Base-by-base conservation (phyloP, 2,888 invertebrate species). In the Hemaris fuciformis region DNA sequence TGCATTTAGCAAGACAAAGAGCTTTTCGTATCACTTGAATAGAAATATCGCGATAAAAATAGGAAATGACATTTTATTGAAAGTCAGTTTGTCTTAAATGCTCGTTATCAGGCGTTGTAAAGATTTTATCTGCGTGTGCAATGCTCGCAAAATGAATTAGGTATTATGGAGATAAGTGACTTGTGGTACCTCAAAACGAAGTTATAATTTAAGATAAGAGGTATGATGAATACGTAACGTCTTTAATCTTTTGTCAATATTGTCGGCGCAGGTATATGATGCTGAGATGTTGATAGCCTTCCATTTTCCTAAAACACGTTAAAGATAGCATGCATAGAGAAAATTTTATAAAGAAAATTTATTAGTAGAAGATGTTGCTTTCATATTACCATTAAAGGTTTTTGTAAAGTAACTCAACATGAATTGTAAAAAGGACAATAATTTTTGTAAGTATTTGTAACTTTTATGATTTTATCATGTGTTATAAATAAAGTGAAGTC, bases 181-280 rank as follows among this genome's bases (percentile, higher is more conserved):
- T 25, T 8, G 15, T 42, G 25, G 6, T 27, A 43, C 42, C 43
- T 59, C 27, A 43, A 59, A 43, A 59, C 58, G 59, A 42, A 43
- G 58, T 27, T 59, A 43, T 59, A 59, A 59, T 59, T 59, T 71
- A 74, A 81, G 88, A 88, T 88, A 88, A 85, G 80, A 78, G 70
- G 74, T 73, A 78, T 76, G 77, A 76, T 75, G 68, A 67, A 73
- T 67, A 71, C 74, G 71, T 74, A 71, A 80, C 70, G 71, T 65
- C 65, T 71, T 64, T 85, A 88, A 89, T 90, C 90, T 89, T 86
- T 80, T 79, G 91, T 88, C 85, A 89, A 91, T 84, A 88, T 85
- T 80, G 82, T 76, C 76, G 69, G 71, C 67, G 78, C 71, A 68
- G 67, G 57, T 82, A 81, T 83, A 81, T 77, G 77, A 80, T 66